Percentiles rank a stretch among this genome's conserved stretches.
Evolutionary conservation across 2,888 invertebrate genomes (phyloP).

Genomic region (Leuctra nigra): DNA sequence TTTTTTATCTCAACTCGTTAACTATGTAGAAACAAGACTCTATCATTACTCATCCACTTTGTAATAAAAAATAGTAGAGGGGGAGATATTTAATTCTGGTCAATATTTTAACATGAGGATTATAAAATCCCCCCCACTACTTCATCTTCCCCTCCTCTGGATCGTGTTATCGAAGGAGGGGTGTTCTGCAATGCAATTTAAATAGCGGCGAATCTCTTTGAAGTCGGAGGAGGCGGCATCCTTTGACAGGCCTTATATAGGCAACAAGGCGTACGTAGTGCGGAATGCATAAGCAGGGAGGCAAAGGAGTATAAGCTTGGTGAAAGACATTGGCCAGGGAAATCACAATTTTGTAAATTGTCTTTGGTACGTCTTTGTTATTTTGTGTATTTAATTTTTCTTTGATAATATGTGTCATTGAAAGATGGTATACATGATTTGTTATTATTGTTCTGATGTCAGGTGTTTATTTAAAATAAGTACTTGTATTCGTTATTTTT

Average conservation of each 20-base stretch:
- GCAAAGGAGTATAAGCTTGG: constrained; percentile 10
- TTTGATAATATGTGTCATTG: too few relatives aligned
- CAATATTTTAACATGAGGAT: constrained; percentile 36
- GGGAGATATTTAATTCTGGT: constrained; percentile 32
- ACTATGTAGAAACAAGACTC: too few relatives aligned
- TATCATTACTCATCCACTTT: too few relatives aligned
- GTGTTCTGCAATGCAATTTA: constrained; percentile 33
- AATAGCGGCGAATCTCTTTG: constrained; percentile 29
- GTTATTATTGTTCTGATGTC: too few relatives aligned
- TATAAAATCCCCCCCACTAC: constrained; percentile 21
- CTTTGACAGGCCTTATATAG: constrained; percentile 31
- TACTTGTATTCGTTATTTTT: too few relatives aligned
- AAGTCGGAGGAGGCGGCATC: constrained; percentile 17
- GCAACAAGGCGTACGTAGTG: constrained; percentile 27
- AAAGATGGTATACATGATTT: too few relatives aligned
- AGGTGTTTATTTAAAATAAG: too few relatives aligned
- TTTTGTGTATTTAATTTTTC: too few relatives aligned
- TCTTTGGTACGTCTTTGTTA: not conserved
- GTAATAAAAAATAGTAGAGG: constrained; percentile 17
- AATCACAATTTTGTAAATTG: not conserved
- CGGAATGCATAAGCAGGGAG: constrained; percentile 31
- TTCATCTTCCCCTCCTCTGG: constrained; percentile 19
- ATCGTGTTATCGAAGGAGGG: constrained; percentile 16
- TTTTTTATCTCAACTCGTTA: too few relatives aligned
- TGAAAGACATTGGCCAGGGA: constrained; percentile 4